phyloP scores from a whole-genome alignment of 2,797 vertebrate species.

The Sebastes steindachneri region DNA sequence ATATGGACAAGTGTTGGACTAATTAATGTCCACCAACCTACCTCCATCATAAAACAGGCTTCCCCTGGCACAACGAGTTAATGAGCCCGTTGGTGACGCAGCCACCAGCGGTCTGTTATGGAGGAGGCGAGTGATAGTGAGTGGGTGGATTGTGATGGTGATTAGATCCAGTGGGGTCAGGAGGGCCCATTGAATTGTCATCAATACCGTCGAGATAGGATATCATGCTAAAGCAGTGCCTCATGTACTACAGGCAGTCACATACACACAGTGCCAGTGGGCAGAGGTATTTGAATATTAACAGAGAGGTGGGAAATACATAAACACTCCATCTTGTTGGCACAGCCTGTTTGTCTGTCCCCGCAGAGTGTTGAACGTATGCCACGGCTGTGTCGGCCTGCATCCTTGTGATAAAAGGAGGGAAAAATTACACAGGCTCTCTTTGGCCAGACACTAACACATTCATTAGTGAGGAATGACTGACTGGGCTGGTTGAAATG shows the following conservation, averaged over 20 bases:
- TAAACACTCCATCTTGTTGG: slow-evolving; percentile 76
- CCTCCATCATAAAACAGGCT: slow-evolving; percentile 58
- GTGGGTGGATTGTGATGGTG: slow-evolving; percentile 67
- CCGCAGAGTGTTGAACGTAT: slow-evolving; percentile 62
- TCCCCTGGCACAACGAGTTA: slow-evolving; percentile 53
- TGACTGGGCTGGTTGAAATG: slow-evolving; percentile 76
- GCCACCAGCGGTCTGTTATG: slow-evolving; percentile 28
- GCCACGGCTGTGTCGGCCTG: slow-evolving; percentile 77
- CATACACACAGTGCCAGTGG: slow-evolving; percentile 27
- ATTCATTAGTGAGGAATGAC: slow-evolving; percentile 81
- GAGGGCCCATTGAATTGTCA: slow-evolving; percentile 60
- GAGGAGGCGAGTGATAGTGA: slow-evolving; percentile 47
- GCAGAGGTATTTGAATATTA: slow-evolving; percentile 72
- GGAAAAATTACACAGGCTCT: slow-evolving; percentile 68
- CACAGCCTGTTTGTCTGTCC: slow-evolving; percentile 70
- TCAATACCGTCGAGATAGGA: slow-evolving; percentile 51
- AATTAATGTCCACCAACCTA: slow-evolving; percentile 77
- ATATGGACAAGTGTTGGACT: slow-evolving; percentile 78
- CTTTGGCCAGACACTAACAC: slow-evolving; percentile 67
- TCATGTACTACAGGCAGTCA: neutral
- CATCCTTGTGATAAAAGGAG: slow-evolving; percentile 81
- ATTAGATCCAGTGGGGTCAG: slow-evolving; percentile 68
- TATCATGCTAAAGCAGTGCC: slow-evolving; percentile 41
- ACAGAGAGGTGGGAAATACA: slow-evolving; percentile 62
- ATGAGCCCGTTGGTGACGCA: slow-evolving; percentile 53